A percentile compares a stretch with the other conserved stretches of the same genome.
Evolutionary conservation across 2,888 invertebrate genomes (phyloP).

Genomic region (Metallyticus violacea): DNA sequence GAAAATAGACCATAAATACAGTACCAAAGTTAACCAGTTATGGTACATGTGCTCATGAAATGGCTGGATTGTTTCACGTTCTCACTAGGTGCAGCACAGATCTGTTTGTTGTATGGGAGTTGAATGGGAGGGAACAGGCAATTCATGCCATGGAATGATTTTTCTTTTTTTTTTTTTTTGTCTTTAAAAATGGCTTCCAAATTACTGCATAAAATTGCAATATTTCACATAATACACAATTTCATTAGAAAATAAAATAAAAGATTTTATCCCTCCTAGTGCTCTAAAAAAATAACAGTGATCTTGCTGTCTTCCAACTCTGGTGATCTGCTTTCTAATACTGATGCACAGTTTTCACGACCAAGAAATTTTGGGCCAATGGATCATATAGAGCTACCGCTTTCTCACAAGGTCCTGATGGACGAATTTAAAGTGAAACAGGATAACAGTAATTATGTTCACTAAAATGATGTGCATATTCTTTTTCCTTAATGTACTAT

Average conservation of each 20-base stretch:
- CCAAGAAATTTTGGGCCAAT: slow-evolving; percentile 2
- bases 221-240: not conserved
- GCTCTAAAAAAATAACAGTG: slow-evolving; percentile 21
- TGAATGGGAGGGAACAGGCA: not conserved
- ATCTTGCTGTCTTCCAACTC: slow-evolving; percentile 19
- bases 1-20: slow-evolving; percentile 24
- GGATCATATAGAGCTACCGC: not conserved
- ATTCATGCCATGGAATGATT: slow-evolving; percentile 15
- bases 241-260: slow-evolving; percentile 5
- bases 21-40: slow-evolving; percentile 2
- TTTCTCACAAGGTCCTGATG: slow-evolving; percentile 9
- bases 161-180: not conserved
- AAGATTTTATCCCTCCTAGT: slow-evolving; percentile 28
- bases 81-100: slow-evolving; percentile 9
- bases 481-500: slow-evolving; percentile 26
- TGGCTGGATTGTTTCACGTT: slow-evolving; percentile 10
- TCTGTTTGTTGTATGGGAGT: not conserved
- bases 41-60: slow-evolving; percentile 2
- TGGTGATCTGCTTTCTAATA: slow-evolving; percentile 7
- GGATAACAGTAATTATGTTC: slow-evolving; percentile 16
- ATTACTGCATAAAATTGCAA: not conserved
- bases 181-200: not conserved
- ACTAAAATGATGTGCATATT: slow-evolving; percentile 30
- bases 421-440: slow-evolving; percentile 22
- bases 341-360: slow-evolving; percentile 12